Percentiles rank a stretch among this genome's conserved stretches.
phyloP scores from a whole-genome alignment of 2,888 invertebrate species.

The Microctonus hyperodae region DNA sequence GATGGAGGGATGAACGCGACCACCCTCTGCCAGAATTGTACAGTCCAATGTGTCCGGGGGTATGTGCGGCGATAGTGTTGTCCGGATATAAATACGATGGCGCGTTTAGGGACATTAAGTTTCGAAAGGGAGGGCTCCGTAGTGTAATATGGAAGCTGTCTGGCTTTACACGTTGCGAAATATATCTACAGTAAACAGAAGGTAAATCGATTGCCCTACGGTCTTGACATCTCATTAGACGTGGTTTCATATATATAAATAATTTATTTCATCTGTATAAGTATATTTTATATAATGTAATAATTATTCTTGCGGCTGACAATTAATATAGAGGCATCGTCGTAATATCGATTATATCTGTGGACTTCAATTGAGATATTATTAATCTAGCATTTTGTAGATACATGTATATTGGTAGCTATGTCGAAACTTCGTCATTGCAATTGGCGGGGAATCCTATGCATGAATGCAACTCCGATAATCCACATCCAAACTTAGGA shows the following conservation, averaged over 20 bases:
- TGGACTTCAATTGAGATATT: not conserved
- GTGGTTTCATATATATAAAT: slow-evolving; percentile 14
- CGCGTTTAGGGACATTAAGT: slow-evolving; percentile 50
- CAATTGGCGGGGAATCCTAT: slow-evolving; percentile 37
- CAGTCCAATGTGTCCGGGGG: slow-evolving; percentile 39
- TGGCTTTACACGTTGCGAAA: slow-evolving; percentile 39
- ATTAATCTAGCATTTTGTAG: slow-evolving; percentile 8
- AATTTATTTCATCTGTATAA: slow-evolving; percentile 3
- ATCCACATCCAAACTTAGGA: slow-evolving; percentile 38
- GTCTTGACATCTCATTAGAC: slow-evolving; percentile 32
- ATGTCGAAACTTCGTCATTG: slow-evolving; percentile 37
- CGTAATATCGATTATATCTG: not conserved
- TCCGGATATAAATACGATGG: slow-evolving; percentile 50
- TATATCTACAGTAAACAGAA: slow-evolving; percentile 36
- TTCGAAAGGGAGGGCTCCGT: slow-evolving; percentile 41
- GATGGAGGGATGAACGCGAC: slow-evolving; percentile 40
- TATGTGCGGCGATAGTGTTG: slow-evolving; percentile 42
- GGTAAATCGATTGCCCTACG: slow-evolving; percentile 35
- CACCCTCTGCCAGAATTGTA: slow-evolving; percentile 43
- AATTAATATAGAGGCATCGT: not conserved
- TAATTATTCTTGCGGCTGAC: not conserved
- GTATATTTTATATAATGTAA: not conserved
- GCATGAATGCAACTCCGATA: slow-evolving; percentile 28
- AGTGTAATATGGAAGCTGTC: slow-evolving; percentile 43
- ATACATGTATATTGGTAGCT: slow-evolving; percentile 9